Conservation (phyloP, 64 coral and sea anemone genomes). For the Montipora efflorescens region DNA sequence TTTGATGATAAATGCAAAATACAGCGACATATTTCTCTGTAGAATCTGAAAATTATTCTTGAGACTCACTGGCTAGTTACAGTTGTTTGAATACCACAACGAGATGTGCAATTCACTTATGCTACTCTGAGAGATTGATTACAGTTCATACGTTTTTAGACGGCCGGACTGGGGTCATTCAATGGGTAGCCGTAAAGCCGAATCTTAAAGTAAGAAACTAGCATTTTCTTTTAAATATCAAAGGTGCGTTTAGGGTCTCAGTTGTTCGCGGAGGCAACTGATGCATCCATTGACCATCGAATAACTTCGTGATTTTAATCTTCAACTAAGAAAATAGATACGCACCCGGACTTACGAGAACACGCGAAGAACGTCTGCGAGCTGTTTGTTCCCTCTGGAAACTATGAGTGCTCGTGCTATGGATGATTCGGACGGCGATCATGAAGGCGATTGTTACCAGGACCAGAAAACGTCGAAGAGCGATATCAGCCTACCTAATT, state of each 20-base stretch:
- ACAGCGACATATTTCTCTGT: too few species aligned
- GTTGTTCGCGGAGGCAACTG: not conserved
- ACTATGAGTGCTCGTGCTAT: not conserved
- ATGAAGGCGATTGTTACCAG: not conserved
- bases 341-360: slow-evolving; percentile 41
- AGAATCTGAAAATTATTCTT: too few species aligned
- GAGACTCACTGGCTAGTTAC: too few species aligned
- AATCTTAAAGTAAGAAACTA: not conserved
- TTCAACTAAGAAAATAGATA: not conserved
- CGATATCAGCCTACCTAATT: not conserved
- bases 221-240: not conserved
- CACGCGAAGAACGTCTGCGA: slow-evolving; percentile 19
- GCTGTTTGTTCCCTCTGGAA: not conserved
- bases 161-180: too few species aligned
- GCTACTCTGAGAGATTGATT: too few species aligned
- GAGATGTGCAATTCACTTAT: too few species aligned
- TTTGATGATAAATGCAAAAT: too few species aligned
- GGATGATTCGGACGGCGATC: not conserved
- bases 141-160: too few species aligned
- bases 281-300: not conserved
- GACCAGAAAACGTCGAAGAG: not conserved
- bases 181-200: too few species aligned
- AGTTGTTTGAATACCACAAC: too few species aligned
- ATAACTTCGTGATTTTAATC: not conserved
- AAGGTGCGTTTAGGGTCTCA: not conserved